Base-by-base conservation (phyloP, 2,113 vertebrate genomes). In the Coturnix japonica region DNA sequence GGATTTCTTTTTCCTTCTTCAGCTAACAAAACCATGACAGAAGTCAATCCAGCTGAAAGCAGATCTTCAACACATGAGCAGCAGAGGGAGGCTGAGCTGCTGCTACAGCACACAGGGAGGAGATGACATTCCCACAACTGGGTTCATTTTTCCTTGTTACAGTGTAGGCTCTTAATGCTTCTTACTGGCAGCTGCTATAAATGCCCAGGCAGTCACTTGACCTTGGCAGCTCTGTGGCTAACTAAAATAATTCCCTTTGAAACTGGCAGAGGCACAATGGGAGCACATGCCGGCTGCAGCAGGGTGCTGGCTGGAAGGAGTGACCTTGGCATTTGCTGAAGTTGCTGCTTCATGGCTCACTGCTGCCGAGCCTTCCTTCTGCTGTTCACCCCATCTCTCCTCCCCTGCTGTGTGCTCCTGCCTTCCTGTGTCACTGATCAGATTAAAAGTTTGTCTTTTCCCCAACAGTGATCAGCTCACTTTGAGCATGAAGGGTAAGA, bases 131-230 rank as follows among this genome's bases (percentile, higher is more conserved):
- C 57, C 56, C 39, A 41, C 65, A 35, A 39, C 74, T 70, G 33
- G 44, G 37, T 37, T 86, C 7, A 13, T 66, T 95, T 82, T 43
- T 72, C 78, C 70, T 75, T 59, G 78, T 66, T 46, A 56, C 49
- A 85, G 37, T 51, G 15, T 47, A 81, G 73, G 78, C 51, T 41
- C 87, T 53, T 31, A 33, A 60, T 2, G 4, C 51, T 83, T 64
- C 57, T 61, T 65, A 61, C 23, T 14, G 65, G 76, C 49, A 41
- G 61, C 69, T 90, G 66, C 86, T 95, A 92, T 95, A 95, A 97
- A 96, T 96, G 96, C 41, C 11, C 66, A 30, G 21, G 79, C 79
- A 91, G 70, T 82, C 87, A 95, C 81, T 89, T 94, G 95, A 94
- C 79, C 88, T 95, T 94, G 86, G 91, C 81, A 56, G 60, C 11